Percentiles rank a stretch among this genome's conserved stretches.
These are phyloP conservation scores for Drosophila formosana DNA, from an alignment of 2,888 invertebrate species.

Conservation along the genomic window DNA sequence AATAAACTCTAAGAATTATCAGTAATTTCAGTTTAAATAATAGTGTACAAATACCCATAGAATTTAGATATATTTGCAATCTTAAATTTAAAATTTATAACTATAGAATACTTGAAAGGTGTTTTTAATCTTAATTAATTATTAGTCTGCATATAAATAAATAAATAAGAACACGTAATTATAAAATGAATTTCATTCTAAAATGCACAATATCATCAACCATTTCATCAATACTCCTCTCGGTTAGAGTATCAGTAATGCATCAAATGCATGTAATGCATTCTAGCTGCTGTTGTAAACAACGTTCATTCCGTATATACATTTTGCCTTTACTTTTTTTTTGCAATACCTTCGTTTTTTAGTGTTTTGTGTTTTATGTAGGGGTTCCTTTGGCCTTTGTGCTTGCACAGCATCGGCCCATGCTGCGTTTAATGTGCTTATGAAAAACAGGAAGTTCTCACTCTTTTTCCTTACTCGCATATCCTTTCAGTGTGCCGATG, in stretches of 20 bases:
- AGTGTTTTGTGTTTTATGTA: conserved; percentile 17
- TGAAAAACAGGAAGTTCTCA: conserved; percentile 55
- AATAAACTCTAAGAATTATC: no score
- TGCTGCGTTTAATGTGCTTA: conserved; percentile 62
- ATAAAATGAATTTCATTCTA: no score
- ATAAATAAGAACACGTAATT: no score
- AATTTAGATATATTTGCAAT: no score
- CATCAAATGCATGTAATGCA: conserved; percentile 58
- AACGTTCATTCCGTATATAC: conserved; percentile 20
- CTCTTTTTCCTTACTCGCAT: conserved; percentile 10
- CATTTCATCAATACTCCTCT: not conserved
- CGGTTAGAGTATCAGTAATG: conserved; percentile 33
- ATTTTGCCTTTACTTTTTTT: not conserved
- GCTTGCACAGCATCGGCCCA: conserved; percentile 49
- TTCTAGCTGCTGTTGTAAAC: conserved; percentile 50
- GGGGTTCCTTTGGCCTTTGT: conserved; percentile 44
- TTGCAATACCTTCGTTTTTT: conserved; percentile 23
- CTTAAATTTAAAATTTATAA: no score
- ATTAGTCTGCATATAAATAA: no score
- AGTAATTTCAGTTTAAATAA: no score
- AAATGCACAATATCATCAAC: no score
- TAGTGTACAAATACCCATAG: no score
- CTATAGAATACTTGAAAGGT: no score
- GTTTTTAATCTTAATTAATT: no score
- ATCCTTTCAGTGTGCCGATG: conserved; percentile 1